A percentile compares a stretch with the other conserved stretches of the same genome.
phyloP scores from a whole-genome alignment of 2,113 vertebrate species.

The Mystacornis crossleyi region DNA sequence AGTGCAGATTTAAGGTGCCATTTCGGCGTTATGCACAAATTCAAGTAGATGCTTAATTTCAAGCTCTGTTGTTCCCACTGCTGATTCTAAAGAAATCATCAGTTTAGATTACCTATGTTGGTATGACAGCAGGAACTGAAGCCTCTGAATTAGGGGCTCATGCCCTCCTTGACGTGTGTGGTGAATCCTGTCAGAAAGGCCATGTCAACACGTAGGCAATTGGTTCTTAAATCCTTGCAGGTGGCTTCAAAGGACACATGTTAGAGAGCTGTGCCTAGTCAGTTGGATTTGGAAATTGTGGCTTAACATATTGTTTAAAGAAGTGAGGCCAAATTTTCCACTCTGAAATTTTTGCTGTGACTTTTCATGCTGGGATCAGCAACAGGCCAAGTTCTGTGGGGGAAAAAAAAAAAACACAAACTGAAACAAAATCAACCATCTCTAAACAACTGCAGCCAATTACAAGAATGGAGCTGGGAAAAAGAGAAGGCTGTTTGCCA shows the following conservation, averaged over 20 bases:
- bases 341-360: neutral
- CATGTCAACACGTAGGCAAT: fast-evolving
- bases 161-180: neutral
- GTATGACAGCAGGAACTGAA: neutral
- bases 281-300: neutral
- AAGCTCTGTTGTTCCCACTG: neutral
- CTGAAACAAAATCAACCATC: neutral
- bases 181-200: neutral
- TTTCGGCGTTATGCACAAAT: neutral
- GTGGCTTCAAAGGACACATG: neutral
- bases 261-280: neutral
- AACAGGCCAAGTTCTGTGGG: neutral
- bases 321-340: neutral
- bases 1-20: neutral
- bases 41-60: neutral
- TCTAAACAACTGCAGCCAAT: neutral
- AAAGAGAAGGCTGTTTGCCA: neutral
- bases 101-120: fast-evolving
- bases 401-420: neutral
- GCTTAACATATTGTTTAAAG: neutral
- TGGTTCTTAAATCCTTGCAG: neutral
- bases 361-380: neutral
- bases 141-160: neutral
- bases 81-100: neutral
- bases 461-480: neutral